Conservation (phyloP, 2,797 vertebrate genomes). For the Adelosebastes latens region DNA sequence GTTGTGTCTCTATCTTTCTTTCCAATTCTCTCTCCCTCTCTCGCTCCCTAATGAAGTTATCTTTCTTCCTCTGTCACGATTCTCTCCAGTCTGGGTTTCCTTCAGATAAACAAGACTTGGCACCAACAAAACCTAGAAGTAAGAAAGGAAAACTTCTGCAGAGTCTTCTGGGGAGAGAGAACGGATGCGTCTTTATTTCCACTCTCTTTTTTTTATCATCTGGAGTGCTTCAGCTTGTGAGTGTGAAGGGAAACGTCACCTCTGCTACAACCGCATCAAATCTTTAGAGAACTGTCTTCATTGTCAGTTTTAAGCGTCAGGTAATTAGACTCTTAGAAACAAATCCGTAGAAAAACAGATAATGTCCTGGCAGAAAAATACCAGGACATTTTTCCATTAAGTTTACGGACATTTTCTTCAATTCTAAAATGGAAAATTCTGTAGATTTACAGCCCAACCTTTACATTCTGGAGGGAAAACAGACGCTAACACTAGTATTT, state of each 20-base stretch:
- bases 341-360: too few species aligned
- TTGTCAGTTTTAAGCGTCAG: slow-evolving; percentile 4
- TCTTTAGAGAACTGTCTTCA: slow-evolving; percentile 36
- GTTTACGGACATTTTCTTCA: too few species aligned
- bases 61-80: slow-evolving; percentile 47
- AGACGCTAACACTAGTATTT: too few species aligned
- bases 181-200: slow-evolving; percentile 5
- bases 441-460: too few species aligned
- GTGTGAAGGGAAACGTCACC: background rate
- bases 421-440: too few species aligned
- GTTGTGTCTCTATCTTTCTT: slow-evolving; percentile 11
- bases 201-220: slow-evolving; percentile 14
- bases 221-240: background rate
- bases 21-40: slow-evolving; percentile 16
- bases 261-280: slow-evolving; percentile 1
- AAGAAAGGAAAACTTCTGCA: slow-evolving; percentile 18
- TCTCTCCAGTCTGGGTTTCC: slow-evolving; percentile 31
- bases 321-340: slow-evolving; percentile 13
- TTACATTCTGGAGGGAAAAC: too few species aligned
- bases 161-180: slow-evolving; percentile 23
- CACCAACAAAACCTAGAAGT: slow-evolving; percentile 38
- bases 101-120: slow-evolving; percentile 52
- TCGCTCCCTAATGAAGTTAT: slow-evolving; percentile 58
- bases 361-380: too few species aligned
- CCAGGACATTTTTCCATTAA: too few species aligned